These are phyloP conservation scores for Penaeus indicus DNA, from an alignment of 1,140 invertebrate species.

Conservation along the genomic window DNA sequence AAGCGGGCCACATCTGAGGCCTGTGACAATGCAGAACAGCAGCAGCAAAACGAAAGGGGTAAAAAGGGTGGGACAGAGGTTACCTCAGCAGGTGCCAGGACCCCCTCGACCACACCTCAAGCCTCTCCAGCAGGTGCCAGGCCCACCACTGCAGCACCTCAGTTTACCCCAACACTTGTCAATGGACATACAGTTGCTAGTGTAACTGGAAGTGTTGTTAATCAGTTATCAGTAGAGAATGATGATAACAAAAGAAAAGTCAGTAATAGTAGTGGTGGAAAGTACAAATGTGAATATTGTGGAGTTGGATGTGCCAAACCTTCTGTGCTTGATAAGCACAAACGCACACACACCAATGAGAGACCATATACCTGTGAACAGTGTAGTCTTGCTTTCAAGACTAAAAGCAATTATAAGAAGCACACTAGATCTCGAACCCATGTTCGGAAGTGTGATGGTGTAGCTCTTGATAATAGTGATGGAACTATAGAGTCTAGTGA, in stretches of 20 bases:
- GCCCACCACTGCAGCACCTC: background rate
- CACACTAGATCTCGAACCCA: slow-evolving; percentile 89
- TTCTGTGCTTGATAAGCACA: slow-evolving; percentile 94
- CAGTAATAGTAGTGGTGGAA: slow-evolving; percentile 70
- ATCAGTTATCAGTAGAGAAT: slow-evolving; percentile 24
- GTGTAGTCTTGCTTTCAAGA: slow-evolving; percentile 94
- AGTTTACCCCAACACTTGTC: background rate
- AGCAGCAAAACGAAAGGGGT: slow-evolving; percentile 28
- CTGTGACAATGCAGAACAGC: slow-evolving; percentile 59
- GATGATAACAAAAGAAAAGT: slow-evolving; percentile 67
- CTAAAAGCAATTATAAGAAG: slow-evolving; percentile 93
- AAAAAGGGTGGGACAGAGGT: slow-evolving; percentile 33
- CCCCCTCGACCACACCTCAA: background rate
- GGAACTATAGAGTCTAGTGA: slow-evolving; percentile 46
- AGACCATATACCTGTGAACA: slow-evolving; percentile 89
- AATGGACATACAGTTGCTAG: slow-evolving; percentile 34
- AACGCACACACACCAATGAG: slow-evolving; percentile 92
- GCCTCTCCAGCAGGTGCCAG: background rate
- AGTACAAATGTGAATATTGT: slow-evolving; percentile 88
- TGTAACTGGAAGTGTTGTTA: slow-evolving; percentile 31
- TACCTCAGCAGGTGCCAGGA: background rate
- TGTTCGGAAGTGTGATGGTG: slow-evolving; percentile 75
- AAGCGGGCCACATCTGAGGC: slow-evolving; percentile 76
- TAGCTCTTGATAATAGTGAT: slow-evolving; percentile 41
- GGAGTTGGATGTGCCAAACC: slow-evolving; percentile 90